Evolutionary conservation across 2,797 vertebrate species (phyloP).

Genomic region (Acanthurus tractus): DNA sequence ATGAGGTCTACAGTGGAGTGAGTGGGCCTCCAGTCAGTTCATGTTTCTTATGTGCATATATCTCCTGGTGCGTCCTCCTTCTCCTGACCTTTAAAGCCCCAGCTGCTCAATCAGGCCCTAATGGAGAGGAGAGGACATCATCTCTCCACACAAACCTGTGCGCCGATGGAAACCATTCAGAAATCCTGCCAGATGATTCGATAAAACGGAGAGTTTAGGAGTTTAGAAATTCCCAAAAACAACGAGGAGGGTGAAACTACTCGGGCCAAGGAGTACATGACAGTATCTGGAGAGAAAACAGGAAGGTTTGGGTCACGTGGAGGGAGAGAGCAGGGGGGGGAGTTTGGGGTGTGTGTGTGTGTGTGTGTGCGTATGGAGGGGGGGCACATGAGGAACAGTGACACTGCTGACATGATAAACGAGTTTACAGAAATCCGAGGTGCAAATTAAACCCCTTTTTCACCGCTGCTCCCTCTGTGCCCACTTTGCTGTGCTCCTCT

Average conservation of each 20-base stretch:
- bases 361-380: neutral
- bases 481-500: slow-evolving; percentile 54
- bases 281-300: slow-evolving; percentile 34
- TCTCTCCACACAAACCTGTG: slow-evolving; percentile 22
- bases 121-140: slow-evolving; percentile 55
- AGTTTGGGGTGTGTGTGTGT: neutral
- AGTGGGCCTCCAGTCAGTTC: slow-evolving; percentile 66
- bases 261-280: slow-evolving; percentile 5
- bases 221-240: neutral
- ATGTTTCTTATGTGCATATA: slow-evolving; percentile 63
- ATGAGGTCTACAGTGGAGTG: slow-evolving; percentile 69
- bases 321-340: slow-evolving; percentile 15
- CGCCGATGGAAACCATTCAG: slow-evolving; percentile 24
- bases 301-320: slow-evolving; percentile 16
- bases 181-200: slow-evolving; percentile 15
- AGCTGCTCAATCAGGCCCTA: slow-evolving; percentile 60
- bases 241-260: slow-evolving; percentile 7
- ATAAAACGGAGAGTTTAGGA: slow-evolving; percentile 11
- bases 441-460: slow-evolving; percentile 85
- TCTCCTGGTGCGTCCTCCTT: slow-evolving; percentile 64
- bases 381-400: slow-evolving; percentile 54
- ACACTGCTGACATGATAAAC: slow-evolving; percentile 84
- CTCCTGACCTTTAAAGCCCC: slow-evolving; percentile 72
- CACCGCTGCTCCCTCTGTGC: slow-evolving; percentile 65
- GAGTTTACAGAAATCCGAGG: slow-evolving; percentile 86